Evolutionary conservation across 2,113 vertebrate genomes (phyloP).

Genomic region (Sceloporus tristichus): DNA sequence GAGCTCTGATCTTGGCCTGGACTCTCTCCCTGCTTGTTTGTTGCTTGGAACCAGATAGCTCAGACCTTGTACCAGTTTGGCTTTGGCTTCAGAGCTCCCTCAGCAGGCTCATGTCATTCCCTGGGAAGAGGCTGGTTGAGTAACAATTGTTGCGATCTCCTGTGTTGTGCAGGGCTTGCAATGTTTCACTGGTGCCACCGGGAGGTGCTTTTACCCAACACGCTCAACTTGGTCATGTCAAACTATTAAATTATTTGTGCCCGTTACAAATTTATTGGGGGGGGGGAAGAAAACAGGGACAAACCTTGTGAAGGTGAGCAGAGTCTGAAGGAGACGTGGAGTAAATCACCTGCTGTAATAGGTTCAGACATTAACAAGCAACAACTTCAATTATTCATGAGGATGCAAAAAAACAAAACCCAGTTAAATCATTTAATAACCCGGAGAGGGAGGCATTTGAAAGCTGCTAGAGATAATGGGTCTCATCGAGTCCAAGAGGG

Average conservation of each 20-base stretch:
- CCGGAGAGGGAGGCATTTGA: fast-evolving
- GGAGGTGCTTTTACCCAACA: conserved; percentile 25
- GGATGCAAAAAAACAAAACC: not conserved
- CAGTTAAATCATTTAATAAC: not conserved
- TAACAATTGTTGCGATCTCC: not conserved
- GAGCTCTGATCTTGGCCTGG: too few species aligned
- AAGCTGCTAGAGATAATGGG: not conserved
- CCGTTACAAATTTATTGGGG: not conserved
- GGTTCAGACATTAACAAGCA: not conserved
- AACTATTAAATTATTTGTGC: conserved; percentile 1
- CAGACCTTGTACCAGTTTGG: too few species aligned
- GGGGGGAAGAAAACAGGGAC: not conserved
- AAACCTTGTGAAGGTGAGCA: not conserved
- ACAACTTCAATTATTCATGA: not conserved
- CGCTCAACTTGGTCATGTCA: not conserved
- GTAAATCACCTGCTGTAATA: not conserved
- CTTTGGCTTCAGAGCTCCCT: too few species aligned
- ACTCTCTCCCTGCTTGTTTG: too few species aligned
- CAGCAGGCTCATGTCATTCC: not conserved
- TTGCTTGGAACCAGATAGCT: too few species aligned
- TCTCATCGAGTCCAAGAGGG: not conserved
- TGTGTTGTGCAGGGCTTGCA: not conserved
- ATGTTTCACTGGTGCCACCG: not conserved
- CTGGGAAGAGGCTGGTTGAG: too few species aligned
- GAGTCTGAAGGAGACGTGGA: fast-evolving